Evolutionary conservation across 1,140 invertebrate genomes (phyloP).

Genomic region (Liolophura sinensis): DNA sequence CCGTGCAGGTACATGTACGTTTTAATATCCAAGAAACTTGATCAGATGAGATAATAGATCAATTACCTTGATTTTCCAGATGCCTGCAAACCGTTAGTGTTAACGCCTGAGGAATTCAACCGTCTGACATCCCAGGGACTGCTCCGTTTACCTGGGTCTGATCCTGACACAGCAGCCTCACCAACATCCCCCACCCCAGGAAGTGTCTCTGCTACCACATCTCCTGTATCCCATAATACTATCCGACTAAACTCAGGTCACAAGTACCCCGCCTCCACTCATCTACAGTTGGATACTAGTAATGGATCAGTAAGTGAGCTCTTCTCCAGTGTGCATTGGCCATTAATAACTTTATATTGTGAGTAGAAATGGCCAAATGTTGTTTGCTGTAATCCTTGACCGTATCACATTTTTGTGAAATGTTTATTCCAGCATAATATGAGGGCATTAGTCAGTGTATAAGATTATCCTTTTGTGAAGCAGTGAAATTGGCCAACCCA

Average conservation of each 20-base stretch:
- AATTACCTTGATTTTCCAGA: not conserved
- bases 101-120: conserved; percentile 44
- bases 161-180: conserved; percentile 13
- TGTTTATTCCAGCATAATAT: too few species aligned
- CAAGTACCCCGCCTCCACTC: not conserved
- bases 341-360: too few species aligned
- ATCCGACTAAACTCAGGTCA: not conserved
- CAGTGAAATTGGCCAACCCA: too few species aligned
- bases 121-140: conserved; percentile 35
- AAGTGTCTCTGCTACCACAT: not conserved
- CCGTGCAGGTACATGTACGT: too few species aligned
- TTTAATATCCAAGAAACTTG: too few species aligned
- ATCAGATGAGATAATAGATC: not conserved
- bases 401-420: too few species aligned
- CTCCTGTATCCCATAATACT: not conserved
- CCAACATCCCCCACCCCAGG: not conserved
- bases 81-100: conserved; percentile 36
- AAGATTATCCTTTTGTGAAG: too few species aligned
- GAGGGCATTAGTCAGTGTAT: too few species aligned
- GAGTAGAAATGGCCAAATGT: too few species aligned
- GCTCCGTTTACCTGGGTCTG: conserved; percentile 35
- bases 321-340: too few species aligned
- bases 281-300: not conserved
- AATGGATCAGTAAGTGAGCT: not conserved
- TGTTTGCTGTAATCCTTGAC: too few species aligned